phyloP scores from a whole-genome alignment of 2,797 vertebrate genomes.

The Etheostoma nigrum region DNA sequence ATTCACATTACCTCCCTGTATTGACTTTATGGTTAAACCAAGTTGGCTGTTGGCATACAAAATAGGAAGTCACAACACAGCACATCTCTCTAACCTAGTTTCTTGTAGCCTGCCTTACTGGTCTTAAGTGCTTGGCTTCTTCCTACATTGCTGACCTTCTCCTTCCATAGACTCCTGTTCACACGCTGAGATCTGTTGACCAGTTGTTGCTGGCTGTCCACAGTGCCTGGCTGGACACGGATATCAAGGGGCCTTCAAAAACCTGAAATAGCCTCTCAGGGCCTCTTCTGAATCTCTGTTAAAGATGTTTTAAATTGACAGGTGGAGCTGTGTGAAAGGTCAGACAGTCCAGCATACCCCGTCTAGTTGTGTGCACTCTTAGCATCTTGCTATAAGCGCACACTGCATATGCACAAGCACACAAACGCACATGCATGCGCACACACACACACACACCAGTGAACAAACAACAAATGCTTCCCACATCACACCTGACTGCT shows the following conservation, averaged over 20 bases:
- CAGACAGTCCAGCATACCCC: background rate
- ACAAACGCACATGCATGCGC: slow-evolving; percentile 5
- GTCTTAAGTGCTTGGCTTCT: background rate
- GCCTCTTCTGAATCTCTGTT: background rate
- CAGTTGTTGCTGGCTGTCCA: slow-evolving; percentile 41
- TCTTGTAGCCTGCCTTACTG: background rate
- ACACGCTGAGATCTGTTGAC: slow-evolving; percentile 20
- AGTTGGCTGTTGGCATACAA: background rate
- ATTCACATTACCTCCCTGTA: no score
- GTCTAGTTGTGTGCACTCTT: slow-evolving; percentile 16
- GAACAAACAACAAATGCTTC: slow-evolving; percentile 16
- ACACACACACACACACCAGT: slow-evolving; percentile 11
- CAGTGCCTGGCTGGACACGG: background rate
- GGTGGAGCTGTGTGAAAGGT: slow-evolving; percentile 31
- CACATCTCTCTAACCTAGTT: background rate
- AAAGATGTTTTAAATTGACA: slow-evolving; percentile 9
- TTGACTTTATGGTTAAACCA: background rate
- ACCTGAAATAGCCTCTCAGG: background rate
- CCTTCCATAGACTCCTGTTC: slow-evolving; percentile 10
- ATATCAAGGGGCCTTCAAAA: slow-evolving; percentile 1
- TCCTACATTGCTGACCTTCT: slow-evolving; percentile 37
- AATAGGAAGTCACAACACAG: background rate
- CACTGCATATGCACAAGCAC: slow-evolving; percentile 4
- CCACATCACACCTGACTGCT: slow-evolving; percentile 1
- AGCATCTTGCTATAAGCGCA: background rate